Evolutionary conservation across 2,113 vertebrate species (phyloP).

Genomic region (Chloropsis cyanopogon): DNA sequence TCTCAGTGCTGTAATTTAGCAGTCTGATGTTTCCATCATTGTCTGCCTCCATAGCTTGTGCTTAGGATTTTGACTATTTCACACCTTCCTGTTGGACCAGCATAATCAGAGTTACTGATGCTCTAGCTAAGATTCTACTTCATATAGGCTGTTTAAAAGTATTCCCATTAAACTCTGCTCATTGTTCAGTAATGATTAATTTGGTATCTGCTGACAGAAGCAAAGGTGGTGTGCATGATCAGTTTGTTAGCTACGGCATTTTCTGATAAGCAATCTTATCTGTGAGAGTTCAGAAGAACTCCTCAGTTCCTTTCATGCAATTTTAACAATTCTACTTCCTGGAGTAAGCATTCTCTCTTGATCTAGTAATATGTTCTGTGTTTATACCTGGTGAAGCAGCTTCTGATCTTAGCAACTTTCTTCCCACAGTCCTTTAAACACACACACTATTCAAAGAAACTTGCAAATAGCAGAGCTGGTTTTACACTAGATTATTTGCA

Average conservation of each 20-base stretch:
- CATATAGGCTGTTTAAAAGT: background rate
- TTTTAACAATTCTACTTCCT: background rate
- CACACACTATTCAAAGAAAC: background rate
- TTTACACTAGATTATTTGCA: background rate
- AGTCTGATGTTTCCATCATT: rapidly evolving
- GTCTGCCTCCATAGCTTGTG: background rate
- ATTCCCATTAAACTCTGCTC: background rate
- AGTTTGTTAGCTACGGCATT: background rate
- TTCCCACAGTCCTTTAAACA: background rate
- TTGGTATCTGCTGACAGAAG: background rate
- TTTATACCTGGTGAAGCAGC: background rate
- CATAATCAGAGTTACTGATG: background rate
- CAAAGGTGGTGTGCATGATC: background rate
- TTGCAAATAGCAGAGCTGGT: background rate
- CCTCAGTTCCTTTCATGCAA: background rate
- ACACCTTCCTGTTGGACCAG: background rate
- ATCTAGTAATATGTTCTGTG: background rate
- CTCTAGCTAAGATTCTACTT: background rate
- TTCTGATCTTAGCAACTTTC: background rate
- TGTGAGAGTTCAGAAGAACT: background rate
- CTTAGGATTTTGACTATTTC: background rate
- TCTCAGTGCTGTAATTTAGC: background rate
- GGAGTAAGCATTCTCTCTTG: background rate
- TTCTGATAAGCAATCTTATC: background rate
- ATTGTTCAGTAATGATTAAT: background rate